Percentiles rank a stretch among this genome's conserved stretches.
phyloP scores from a whole-genome alignment of 2,888 invertebrate species.

The Neocrepidodera transversa region DNA sequence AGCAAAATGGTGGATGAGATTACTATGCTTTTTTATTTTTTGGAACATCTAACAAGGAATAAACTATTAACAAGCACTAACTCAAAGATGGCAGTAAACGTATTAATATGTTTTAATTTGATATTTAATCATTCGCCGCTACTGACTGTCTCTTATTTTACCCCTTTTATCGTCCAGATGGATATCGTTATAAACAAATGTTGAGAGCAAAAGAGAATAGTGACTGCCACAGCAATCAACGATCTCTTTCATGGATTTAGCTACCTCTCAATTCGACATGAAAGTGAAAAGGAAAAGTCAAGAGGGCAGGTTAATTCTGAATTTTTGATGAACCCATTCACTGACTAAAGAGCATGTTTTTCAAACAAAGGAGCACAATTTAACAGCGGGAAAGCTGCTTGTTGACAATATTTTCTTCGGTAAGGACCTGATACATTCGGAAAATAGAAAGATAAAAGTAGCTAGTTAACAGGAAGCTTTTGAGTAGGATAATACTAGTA shows the following conservation, averaged over 20 bases:
- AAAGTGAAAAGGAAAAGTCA: slow-evolving; percentile 37
- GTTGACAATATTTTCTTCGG: slow-evolving; percentile 44
- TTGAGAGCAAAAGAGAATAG: not conserved
- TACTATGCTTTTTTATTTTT: too few species aligned
- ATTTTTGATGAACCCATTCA: slow-evolving; percentile 51
- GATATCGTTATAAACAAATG: slow-evolving; percentile 9
- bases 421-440: slow-evolving; percentile 45
- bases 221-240: slow-evolving; percentile 28
- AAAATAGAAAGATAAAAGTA: slow-evolving; percentile 40
- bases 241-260: slow-evolving; percentile 21
- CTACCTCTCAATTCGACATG: slow-evolving; percentile 29
- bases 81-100: too few species aligned
- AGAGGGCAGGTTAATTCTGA: slow-evolving; percentile 45
- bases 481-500: too few species aligned
- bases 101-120: too few species aligned
- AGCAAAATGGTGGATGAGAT: too few species aligned
- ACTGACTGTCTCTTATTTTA: not conserved
- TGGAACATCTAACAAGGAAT: too few species aligned
- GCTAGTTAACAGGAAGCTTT: slow-evolving; percentile 42
- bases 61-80: too few species aligned
- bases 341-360: slow-evolving; percentile 34
- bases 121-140: too few species aligned
- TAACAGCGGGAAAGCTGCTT: slow-evolving; percentile 45
- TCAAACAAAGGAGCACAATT: slow-evolving; percentile 49
- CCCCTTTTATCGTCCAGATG: slow-evolving; percentile 3